A percentile compares a stretch with the other conserved stretches of the same genome.
Conservation (phyloP, 2,888 invertebrate species). For the Calameuta filiformis region DNA sequence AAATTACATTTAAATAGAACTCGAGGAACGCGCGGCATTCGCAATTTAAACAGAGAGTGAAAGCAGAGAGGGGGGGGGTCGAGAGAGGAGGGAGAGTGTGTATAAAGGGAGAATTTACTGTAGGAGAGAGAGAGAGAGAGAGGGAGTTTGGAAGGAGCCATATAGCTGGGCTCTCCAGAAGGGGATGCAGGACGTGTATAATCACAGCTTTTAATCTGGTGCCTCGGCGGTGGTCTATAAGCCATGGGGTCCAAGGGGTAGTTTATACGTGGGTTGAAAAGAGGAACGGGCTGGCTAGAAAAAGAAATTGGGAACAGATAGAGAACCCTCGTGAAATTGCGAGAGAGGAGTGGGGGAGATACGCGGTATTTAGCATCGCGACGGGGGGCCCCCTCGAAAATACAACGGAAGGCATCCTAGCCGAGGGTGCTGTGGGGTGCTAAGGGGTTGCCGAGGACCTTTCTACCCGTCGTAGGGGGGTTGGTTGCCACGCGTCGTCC, state of each 20-base stretch:
- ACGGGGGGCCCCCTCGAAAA: conserved; percentile 48
- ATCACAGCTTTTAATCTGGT: conserved; percentile 60
- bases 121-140: background rate
- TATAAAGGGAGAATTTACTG: conserved; percentile 9
- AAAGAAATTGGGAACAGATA: conserved; percentile 17
- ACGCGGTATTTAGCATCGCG: conserved; percentile 55
- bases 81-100: conserved; percentile 23
- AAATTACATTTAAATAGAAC: conserved; percentile 65
- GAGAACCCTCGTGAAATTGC: conserved; percentile 1
- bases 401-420: too few relatives aligned
- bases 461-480: too few relatives aligned
- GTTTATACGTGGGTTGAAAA: conserved; percentile 28
- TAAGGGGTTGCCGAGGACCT: too few relatives aligned
- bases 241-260: conserved; percentile 39
- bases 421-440: background rate
- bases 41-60: conserved; percentile 58
- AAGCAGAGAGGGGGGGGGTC: conserved; percentile 10
- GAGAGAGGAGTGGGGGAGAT: background rate
- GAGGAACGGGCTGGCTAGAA: conserved; percentile 15
- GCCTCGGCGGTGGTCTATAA: conserved; percentile 16
- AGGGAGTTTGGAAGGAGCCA: conserved; percentile 13
- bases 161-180: conserved; percentile 29
- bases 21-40: conserved; percentile 62
- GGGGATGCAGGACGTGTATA: conserved; percentile 37
- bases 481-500: too few relatives aligned